A percentile compares a stretch with the other conserved stretches of the same genome.
phyloP scores from a whole-genome alignment of 2,888 invertebrate genomes.

The Ornithoptera alexandrae region DNA sequence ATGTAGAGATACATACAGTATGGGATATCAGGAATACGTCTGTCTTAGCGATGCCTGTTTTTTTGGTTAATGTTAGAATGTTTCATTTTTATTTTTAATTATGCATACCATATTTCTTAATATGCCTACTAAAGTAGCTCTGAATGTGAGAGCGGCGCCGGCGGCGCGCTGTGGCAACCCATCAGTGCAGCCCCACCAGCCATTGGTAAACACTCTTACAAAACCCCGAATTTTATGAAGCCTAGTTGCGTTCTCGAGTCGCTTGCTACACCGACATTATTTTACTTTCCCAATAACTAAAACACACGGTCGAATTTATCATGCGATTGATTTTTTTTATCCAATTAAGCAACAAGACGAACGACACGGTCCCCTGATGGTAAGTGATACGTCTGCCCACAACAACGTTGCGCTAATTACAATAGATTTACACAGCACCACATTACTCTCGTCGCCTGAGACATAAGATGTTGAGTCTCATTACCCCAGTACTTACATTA shows the following conservation, averaged over 20 bases:
- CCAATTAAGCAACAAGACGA: too few species aligned
- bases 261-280: conserved; percentile 15
- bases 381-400: too few species aligned
- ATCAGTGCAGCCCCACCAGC: neutral
- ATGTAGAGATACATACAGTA: too few species aligned
- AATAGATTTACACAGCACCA: too few species aligned
- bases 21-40: too few species aligned
- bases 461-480: too few species aligned
- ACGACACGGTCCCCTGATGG: too few species aligned
- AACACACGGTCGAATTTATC: neutral
- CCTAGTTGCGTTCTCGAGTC: conserved; percentile 14
- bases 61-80: too few species aligned
- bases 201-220: conserved; percentile 19
- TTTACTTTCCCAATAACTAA: conserved; percentile 8
- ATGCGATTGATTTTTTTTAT: neutral
- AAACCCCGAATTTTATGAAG: conserved; percentile 21
- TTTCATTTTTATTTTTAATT: neutral
- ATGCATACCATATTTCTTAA: neutral
- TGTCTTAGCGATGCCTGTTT: too few species aligned
- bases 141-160: conserved; percentile 1
- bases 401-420: too few species aligned
- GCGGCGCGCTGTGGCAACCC: conserved; percentile 8
- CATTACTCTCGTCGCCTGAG: too few species aligned
- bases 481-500: too few species aligned
- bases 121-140: neutral